These are phyloP conservation scores for Scylla paramamosain DNA, from an alignment of 1,140 invertebrate species.

Conservation along the genomic window DNA sequence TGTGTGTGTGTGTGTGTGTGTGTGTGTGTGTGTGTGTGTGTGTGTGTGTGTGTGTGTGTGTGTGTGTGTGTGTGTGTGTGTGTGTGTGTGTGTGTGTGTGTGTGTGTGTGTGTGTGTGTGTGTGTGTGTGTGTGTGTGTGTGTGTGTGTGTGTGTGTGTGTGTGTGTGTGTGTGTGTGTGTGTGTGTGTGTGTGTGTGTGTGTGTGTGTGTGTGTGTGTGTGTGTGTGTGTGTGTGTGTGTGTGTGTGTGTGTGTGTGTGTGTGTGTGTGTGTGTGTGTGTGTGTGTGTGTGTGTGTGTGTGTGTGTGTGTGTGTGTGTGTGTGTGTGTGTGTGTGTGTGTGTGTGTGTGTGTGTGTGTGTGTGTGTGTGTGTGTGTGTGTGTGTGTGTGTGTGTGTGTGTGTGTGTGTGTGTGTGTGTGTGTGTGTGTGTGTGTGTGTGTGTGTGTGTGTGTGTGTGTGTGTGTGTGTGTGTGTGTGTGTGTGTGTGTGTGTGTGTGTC, in stretches of 20 bases:
- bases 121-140: slow-evolving; percentile 40
- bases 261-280: not conserved
- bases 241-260: slow-evolving; percentile 43
- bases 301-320: slow-evolving; percentile 17
- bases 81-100: not conserved
- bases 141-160: slow-evolving; percentile 40
- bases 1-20: slow-evolving; percentile 43
- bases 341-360: slow-evolving; percentile 40
- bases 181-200: slow-evolving; percentile 31
- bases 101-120: slow-evolving; percentile 34
- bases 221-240: slow-evolving; percentile 43
- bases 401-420: slow-evolving; percentile 36
- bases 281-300: too few species aligned
- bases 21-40: slow-evolving; percentile 43
- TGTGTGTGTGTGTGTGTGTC: slow-evolving; percentile 37
- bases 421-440: slow-evolving; percentile 48
- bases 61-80: too few species aligned
- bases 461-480: slow-evolving; percentile 43
- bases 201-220: slow-evolving; percentile 48
- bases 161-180: slow-evolving; percentile 41
- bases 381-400: slow-evolving; percentile 41
- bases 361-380: slow-evolving; percentile 38
- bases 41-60: slow-evolving; percentile 26
- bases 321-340: slow-evolving; percentile 40
- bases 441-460: slow-evolving; percentile 40